phyloP scores from a whole-genome alignment of 2,113 vertebrate genomes.

The Laterallus jamaicensis region DNA sequence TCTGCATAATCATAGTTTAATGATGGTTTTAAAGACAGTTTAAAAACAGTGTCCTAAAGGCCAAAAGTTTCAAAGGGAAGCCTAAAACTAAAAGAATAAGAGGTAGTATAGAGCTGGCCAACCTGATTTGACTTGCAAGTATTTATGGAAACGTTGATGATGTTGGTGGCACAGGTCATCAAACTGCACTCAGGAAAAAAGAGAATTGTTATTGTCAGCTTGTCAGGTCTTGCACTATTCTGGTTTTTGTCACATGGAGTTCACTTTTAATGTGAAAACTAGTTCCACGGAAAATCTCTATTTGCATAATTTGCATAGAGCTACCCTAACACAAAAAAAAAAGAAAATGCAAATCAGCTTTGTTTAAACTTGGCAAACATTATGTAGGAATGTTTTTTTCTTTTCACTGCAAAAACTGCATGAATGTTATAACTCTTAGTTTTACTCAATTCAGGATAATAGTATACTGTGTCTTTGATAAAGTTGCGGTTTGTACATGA shows the following conservation, averaged over 20 bases:
- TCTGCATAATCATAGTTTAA: background rate
- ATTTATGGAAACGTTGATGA: slow-evolving; percentile 41
- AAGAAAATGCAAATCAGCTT: slow-evolving; percentile 71
- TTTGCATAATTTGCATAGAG: slow-evolving; percentile 76
- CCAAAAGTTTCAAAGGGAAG: slow-evolving; percentile 8
- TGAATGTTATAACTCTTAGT: slow-evolving; percentile 21
- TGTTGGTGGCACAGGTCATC: slow-evolving; percentile 22
- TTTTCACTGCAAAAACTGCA: background rate
- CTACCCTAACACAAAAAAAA: slow-evolving; percentile 21
- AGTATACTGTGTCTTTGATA: slow-evolving; percentile 74
- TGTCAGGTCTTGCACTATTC: slow-evolving; percentile 14
- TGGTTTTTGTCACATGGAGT: slow-evolving; percentile 2
- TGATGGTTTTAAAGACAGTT: background rate
- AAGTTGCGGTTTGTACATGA: slow-evolving; percentile 77
- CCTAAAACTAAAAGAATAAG: background rate
- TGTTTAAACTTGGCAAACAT: slow-evolving; percentile 58
- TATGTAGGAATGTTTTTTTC: background rate
- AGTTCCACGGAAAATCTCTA: slow-evolving; percentile 30
- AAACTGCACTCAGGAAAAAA: background rate
- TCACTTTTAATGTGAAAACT: slow-evolving; percentile 67
- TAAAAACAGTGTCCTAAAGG: background rate
- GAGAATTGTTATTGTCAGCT: slow-evolving; percentile 2
- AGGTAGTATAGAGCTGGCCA: background rate
- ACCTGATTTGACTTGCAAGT: slow-evolving; percentile 64
- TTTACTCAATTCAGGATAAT: slow-evolving; percentile 56